Evolutionary conservation across 2,888 invertebrate genomes (phyloP), one percentile per base, ranked within the genome.

Genomic region (Slavum lentiscoides): DNA sequence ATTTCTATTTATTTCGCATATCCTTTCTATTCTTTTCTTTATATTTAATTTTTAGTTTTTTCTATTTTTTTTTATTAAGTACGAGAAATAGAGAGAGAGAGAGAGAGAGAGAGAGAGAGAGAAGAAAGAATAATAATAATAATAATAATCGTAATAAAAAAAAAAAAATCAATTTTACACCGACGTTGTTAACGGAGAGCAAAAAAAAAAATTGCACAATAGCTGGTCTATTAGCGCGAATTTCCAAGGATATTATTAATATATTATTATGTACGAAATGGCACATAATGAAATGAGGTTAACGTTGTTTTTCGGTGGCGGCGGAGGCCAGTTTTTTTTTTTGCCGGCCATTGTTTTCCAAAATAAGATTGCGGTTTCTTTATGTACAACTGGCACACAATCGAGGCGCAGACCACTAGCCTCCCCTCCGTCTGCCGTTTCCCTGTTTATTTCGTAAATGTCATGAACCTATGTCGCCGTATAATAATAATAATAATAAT

Each of bases 241-340:
- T 77, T 77, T 77, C 62, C 77, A 77, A 77, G 77, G 77, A 77
- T 77, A 77, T 61, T 76, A 17, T 59, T 62, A 62, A n/a, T 49
- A 21, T 39, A 66, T 9, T 49, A 49, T 49, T 67, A 43, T 68
- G 69, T 62, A 77, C 69, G 37, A 77, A 77, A 69, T 69, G 61
- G 37, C 55, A 53, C 39, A 62, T 69, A 53, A 77, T 37, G 77
- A 77, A 77, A 69, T 62, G 77, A 77, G 68, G 77, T 77, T 77
- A 69, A 77, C 77, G 69, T 77, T 77, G 77, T 77, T 77, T 69
- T 49, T 66, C n/a, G 61, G 49, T n/a, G 30, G 30, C 59, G 76
- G 61, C 37, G 77, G 76, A 77, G 76, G 77, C 69, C 69, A 21
- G 76, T 70, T 77, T 76, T 68, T 77, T 77, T 59, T 30, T 30